Evolutionary conservation across 2,888 invertebrate species (phyloP), one percentile per base, ranked within the genome.

Genomic region (Poecilus cupreus): DNA sequence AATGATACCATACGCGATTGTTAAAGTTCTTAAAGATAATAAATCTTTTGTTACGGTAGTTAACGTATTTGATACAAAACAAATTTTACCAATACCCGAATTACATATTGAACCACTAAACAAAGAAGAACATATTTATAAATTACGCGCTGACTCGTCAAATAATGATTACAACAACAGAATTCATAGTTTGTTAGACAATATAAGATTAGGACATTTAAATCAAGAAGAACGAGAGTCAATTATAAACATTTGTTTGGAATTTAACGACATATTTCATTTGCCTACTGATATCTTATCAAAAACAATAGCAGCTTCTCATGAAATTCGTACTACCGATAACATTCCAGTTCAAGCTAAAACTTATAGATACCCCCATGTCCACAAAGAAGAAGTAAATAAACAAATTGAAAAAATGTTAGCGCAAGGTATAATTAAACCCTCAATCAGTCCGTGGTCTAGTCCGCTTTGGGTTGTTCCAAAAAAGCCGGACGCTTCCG

Each of bases 351-450:
- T 72, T 26, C 49, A 80, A 13, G 80, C 24, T 26, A 84, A 84
- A 57, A 82, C 85, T 11, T 85, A 85, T 37, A 64, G 83, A 37
- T 82, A 83, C 26, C 84, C 84, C 0, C 83, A 82, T 20, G 80
- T 80, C 6, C 85, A 85, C 39, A 85, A 85, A 80, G 13, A 82
- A 6, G 83, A 83, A 75, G 82, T 83, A 20, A 51, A 60, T 2
- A 68, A 68, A 22, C 83, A 83, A 81, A 79, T 82, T 3, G 49
- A 51, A 18, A 80, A 75, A 75, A 82, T 82, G 82, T 74, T 82
- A 11, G 26, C 43, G 4, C 80, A 82, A 39, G 74, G 81, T 1
- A 79, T 82, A 16, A 82, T 82, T 10, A 49, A 51, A 74, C 81
- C 80, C 13, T 77, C 78, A 0, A 22, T 43, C 4, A 82, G 82